phyloP scores from a whole-genome alignment of 2,888 invertebrate species.

The Acronicta alni region DNA sequence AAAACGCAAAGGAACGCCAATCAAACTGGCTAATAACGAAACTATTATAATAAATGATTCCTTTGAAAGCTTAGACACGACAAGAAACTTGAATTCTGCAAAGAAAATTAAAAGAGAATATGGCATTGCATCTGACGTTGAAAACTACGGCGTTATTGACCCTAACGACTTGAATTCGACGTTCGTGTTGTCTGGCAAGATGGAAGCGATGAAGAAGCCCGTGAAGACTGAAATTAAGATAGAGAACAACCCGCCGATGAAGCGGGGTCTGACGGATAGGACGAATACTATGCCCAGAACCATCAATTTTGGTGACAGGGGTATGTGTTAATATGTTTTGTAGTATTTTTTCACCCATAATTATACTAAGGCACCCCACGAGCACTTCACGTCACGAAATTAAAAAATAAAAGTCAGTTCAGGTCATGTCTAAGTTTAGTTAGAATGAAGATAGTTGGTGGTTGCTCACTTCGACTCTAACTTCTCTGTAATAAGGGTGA shows the following conservation, averaged over 20 bases:
- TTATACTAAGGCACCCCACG: no score
- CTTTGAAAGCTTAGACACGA: slow-evolving; percentile 75
- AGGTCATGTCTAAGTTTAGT: no score
- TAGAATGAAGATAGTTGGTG: no score
- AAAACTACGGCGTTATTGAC: slow-evolving; percentile 73
- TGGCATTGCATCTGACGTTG: slow-evolving; percentile 62
- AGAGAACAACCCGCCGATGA: slow-evolving; percentile 59
- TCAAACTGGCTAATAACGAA: slow-evolving; percentile 77
- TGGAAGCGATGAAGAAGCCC: slow-evolving; percentile 67
- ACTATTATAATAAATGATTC: slow-evolving; percentile 84
- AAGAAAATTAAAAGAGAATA: slow-evolving; percentile 78
- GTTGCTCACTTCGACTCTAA: no score
- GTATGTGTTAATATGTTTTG: slow-evolving; percentile 57
- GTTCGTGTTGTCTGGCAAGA: slow-evolving; percentile 79
- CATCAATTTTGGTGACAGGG: slow-evolving; percentile 74
- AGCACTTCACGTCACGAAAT: no score
- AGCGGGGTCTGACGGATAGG: slow-evolving; percentile 75
- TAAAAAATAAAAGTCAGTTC: no score
- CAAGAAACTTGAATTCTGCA: slow-evolving; percentile 72
- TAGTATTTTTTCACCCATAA: no score
- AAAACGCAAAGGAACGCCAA: slow-evolving; percentile 83
- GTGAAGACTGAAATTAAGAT: slow-evolving; percentile 62
- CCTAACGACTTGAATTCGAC: slow-evolving; percentile 83
- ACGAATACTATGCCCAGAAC: slow-evolving; percentile 76
- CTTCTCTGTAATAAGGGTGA: no score